These are phyloP conservation scores for Anastrepha ludens DNA, from an alignment of 1,140 invertebrate genomes.

Conservation along the genomic window DNA sequence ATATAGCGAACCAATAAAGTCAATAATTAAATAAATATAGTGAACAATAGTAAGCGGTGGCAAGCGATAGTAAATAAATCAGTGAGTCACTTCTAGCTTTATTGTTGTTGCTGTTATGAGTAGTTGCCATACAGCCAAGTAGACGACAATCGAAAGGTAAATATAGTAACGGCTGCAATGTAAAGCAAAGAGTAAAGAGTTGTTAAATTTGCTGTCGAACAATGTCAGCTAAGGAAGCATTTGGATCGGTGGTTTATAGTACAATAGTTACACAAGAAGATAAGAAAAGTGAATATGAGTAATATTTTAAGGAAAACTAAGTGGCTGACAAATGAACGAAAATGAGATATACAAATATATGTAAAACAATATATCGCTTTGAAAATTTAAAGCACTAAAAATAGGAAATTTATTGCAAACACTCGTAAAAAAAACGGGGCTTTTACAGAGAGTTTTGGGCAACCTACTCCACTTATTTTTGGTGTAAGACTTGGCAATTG, in stretches of 20 bases:
- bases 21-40: conserved; percentile 13
- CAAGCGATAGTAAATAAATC: conserved; percentile 7
- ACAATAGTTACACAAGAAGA: too few species aligned
- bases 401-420: too few species aligned
- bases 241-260: not conserved
- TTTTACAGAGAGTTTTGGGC: too few species aligned
- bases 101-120: conserved; percentile 20
- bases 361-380: too few species aligned
- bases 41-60: conserved; percentile 30
- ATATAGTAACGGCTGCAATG: not conserved
- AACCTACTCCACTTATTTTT: too few species aligned
- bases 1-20: not conserved
- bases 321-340: too few species aligned
- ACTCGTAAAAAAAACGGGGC: too few species aligned
- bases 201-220: not conserved
- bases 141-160: conserved; percentile 20
- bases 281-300: too few species aligned
- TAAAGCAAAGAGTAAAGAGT: not conserved
- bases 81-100: not conserved
- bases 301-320: too few species aligned
- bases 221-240: not conserved
- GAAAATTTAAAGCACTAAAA: too few species aligned
- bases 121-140: conserved; percentile 5
- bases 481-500: too few species aligned
- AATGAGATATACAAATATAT: too few species aligned